Base-by-base conservation (phyloP, 2,797 vertebrate genomes). In the Argentina silus region DNA sequence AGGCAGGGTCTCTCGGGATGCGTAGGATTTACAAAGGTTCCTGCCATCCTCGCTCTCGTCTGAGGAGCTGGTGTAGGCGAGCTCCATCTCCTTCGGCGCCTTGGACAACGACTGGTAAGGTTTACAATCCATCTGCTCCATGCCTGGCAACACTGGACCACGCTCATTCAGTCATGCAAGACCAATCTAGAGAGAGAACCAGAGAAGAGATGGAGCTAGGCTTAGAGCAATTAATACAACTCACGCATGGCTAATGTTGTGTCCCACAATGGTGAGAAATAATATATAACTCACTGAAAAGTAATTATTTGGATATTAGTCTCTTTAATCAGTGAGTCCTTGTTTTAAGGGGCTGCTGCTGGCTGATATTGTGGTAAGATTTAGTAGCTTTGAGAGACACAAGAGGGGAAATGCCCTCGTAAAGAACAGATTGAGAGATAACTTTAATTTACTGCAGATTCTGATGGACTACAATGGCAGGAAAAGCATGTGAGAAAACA, bases 121-220 rank as follows among this genome's bases (percentile, higher is more conserved):
- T 87, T 95, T 96, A 84, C 92, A 95, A 86, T 95, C 94, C 84
- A 93, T 94, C 89, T 96, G 95, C 77, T 96, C 95, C 95, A 96
- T 96, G 69, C 83, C 90, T 91, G 80, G 78, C 79, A 77, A 81
- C 90, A 82, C 4, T 85, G 84, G 81, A 66, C 89, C 86, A 88
- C 76, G 89, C 83, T 90, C 91, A 92, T 93, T 89, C 92, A 95
- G 91, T 88, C 74, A 81, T 87, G 73, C 78, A 87, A 86, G 88
- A 83, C 14, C 80, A 77, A 68, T 88, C 94, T 95, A 68, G 19
- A 73, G 79, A 66, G 77, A 70, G 72, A 50, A 27, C 7, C 55
- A 44, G 51, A 70, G 50, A 23, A 48, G 42, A 78, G 48, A 78
- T 6, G 43, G 7, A 55, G 42, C n/a, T 12, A n/a, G 9, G 21